Conservation (phyloP, 2,797 vertebrate genomes). For the Bovichtus diacanthus region DNA sequence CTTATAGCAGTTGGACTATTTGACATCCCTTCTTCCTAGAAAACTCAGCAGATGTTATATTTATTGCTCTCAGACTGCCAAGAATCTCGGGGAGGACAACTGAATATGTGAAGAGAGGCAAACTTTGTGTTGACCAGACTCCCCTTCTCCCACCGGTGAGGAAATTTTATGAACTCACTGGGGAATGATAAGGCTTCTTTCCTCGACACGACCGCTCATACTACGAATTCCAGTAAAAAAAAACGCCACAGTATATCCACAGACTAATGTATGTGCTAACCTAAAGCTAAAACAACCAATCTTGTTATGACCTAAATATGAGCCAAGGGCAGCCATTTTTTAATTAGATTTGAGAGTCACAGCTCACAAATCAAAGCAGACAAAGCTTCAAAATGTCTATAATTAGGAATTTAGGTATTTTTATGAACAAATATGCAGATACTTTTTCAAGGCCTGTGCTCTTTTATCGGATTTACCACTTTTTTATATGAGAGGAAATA, state of each 20-base stretch:
- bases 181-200: slow-evolving; percentile 66
- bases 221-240: slow-evolving; percentile 52
- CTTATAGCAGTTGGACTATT: slow-evolving; percentile 56
- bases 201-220: slow-evolving; percentile 44
- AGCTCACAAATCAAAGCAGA: slow-evolving; percentile 33
- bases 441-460: slow-evolving; percentile 35
- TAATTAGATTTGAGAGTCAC: slow-evolving; percentile 19
- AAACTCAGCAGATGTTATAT: slow-evolving; percentile 78
- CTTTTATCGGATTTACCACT: slow-evolving; percentile 64
- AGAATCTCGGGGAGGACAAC: slow-evolving; percentile 76
- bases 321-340: slow-evolving; percentile 20
- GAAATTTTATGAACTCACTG: slow-evolving; percentile 69
- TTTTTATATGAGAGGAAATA: slow-evolving; percentile 61
- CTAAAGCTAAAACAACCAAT: slow-evolving; percentile 11
- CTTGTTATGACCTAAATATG: not conserved
- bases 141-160: slow-evolving; percentile 60
- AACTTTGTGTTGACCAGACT: slow-evolving; percentile 61
- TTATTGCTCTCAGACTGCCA: slow-evolving; percentile 72
- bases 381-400: not conserved
- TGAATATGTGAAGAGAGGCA: slow-evolving; percentile 60
- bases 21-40: slow-evolving; percentile 70
- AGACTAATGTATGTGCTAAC: slow-evolving; percentile 12
- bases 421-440: slow-evolving; percentile 21
- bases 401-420: slow-evolving; percentile 10
- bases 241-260: slow-evolving; percentile 40